These are phyloP conservation scores for Melanchra persicariae DNA, from an alignment of 2,888 invertebrate genomes.

Conservation along the genomic window DNA sequence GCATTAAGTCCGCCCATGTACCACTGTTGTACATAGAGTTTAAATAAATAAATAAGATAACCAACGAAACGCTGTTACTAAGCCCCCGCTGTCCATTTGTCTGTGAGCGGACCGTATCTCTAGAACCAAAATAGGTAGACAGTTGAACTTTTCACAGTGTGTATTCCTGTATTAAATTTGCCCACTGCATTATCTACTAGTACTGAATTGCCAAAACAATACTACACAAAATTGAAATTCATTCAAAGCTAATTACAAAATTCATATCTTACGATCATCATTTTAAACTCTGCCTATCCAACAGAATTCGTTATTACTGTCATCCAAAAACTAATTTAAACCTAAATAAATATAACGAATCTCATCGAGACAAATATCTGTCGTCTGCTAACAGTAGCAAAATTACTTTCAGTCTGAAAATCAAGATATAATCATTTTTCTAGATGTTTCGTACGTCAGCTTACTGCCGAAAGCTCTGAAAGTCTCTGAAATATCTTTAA, in stretches of 20 bases:
- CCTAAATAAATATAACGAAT: slow-evolving; percentile 39
- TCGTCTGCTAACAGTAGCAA: slow-evolving; percentile 23
- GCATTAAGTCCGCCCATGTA: too few relatives aligned
- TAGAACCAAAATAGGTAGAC: too few relatives aligned
- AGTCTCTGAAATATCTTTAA: slow-evolving; percentile 42
- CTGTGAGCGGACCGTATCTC: too few relatives aligned
- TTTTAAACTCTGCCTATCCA: neutral
- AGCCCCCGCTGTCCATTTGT: too few relatives aligned
- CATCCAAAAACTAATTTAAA: slow-evolving; percentile 44
- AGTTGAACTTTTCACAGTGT: too few relatives aligned
- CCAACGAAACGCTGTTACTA: too few relatives aligned
- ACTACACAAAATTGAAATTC: neutral
- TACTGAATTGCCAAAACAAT: neutral
- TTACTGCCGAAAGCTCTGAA: slow-evolving; percentile 51
- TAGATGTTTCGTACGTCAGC: slow-evolving; percentile 37
- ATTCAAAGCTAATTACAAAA: slow-evolving; percentile 17
- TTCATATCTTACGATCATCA: slow-evolving; percentile 15
- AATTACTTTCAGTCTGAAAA: slow-evolving; percentile 29
- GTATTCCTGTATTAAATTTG: too few relatives aligned
- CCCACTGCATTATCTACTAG: too few relatives aligned
- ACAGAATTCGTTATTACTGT: slow-evolving; percentile 16
- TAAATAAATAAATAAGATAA: too few relatives aligned
- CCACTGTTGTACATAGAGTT: too few relatives aligned
- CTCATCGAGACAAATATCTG: slow-evolving; percentile 19
- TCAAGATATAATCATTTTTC: slow-evolving; percentile 30